Base-by-base conservation (phyloP, 1,140 invertebrate genomes). In the Campoletis sonorensis region DNA sequence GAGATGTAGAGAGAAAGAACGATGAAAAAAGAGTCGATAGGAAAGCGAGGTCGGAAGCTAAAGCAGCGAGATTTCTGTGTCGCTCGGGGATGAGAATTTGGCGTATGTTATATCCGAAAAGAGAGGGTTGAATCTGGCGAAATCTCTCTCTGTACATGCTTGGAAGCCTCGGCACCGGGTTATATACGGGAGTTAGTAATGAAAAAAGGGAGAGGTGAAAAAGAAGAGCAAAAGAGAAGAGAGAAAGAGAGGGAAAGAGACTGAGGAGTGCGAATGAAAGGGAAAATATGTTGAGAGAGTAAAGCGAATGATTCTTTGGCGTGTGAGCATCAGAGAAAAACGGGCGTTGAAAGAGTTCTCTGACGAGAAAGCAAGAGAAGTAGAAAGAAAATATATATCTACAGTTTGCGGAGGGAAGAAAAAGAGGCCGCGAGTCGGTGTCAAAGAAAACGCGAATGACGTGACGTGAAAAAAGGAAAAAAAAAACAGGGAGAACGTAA, bases 161-260 rank as follows among this genome's bases (percentile, higher is more conserved):
- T n/a, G 76, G 70, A 78, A 75, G 49, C 49, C 37, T 16, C 27
- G 30, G 33, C 51, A 54, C 40, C 30, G 21, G 21, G 13, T 51
- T 49, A 75, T 45, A 33, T 27, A 33, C 40, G 51, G 45, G 51
- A 61, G 26, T 27, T 18, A 23, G 76, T 78, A 54, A 54, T 45
- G 75, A 68, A 81, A 61, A 81, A 58, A 71, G 71, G 77, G 51
- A 82, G 73, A 80, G 54, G 81, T 54, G 71, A 73, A 82, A 79
- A 83, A 81, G 78, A 75, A 23, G 77, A 79, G 77, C 8, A 27
- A 26, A 54, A 33, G 64, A 75, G 54, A 13, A 33, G 16, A 30
- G n/a, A 33, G 16, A 30, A 26, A 8, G 76, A 79, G 68, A 23
- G 40, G 16, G 72, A 58, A 70, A 45, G 81, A n/a, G n/a, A n/a